Base-by-base conservation (phyloP, 2,888 invertebrate species). In the Leucophora obtusa region DNA sequence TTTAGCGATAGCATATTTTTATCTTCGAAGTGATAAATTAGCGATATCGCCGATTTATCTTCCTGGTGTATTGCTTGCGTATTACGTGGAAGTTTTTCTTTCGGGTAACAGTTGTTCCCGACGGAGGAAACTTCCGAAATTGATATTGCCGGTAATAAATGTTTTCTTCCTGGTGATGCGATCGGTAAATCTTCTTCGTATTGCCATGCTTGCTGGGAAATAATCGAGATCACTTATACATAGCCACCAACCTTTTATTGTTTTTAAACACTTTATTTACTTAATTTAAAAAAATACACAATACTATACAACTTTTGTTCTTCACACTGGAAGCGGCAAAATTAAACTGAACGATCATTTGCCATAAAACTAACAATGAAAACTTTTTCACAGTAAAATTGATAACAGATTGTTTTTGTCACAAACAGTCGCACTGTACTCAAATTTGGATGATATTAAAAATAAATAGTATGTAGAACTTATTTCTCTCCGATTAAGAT, bases 321-420 rank as follows among this genome's bases (percentile, higher is more conserved):
- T 87, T 88, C 88, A 83, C 90, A 87, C 89, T 89, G 90, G 87
- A 89, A 89, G 87, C 84, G 88, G 86, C 86, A 86, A 87, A 87
- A 84, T 71, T 63, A 73, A 84, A 87, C 87, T 87, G 83, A 84
- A 81, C 59, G 65, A 24, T 60, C 18, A 18, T 56, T 65, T 47
- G 28, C 17, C 38, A 18, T 43, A 38, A 15, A 56, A 63, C 60
- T 70, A 51, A 2, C 35, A 53, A 70, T 33, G 60, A 66, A 51
- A 77, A 59, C 43, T 73, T 71, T n/a, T 65, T 54, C 21, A 71
- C 43, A 7, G 4, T 5, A 11, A 14, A 59, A 18, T 51, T 76
- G 58, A 70, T 70, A 76, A 72, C 54, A 62, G 38, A 24, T 28
- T 28, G 28, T 6, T 1, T 7, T 59, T 51, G 53, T 43, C 28